Evolutionary conservation across 2,797 vertebrate genomes (phyloP).

Genomic region (Arnoldichthys spilopterus): DNA sequence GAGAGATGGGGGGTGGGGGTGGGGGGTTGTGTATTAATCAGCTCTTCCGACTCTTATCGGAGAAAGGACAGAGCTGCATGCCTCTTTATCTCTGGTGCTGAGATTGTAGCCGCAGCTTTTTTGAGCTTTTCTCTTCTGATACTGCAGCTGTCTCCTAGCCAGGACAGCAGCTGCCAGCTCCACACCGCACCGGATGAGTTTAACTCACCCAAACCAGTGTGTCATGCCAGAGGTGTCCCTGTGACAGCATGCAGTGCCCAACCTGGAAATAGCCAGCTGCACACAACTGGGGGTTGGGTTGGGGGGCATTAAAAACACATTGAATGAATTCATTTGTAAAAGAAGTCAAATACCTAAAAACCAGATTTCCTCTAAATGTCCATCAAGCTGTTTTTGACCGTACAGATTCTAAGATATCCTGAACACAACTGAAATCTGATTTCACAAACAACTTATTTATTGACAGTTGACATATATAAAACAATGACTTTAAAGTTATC

Average conservation of each 20-base stretch:
- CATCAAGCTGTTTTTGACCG: no score
- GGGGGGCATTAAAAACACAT: neutral
- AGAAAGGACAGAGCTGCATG: conserved; percentile 81
- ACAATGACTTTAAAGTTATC: neutral
- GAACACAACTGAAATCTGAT: no score
- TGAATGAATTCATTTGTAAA: neutral
- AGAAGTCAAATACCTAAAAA: neutral
- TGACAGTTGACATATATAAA: conserved; percentile 1
- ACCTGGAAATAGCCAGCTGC: conserved; percentile 22
- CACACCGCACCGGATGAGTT: conserved; percentile 43
- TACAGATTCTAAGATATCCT: no score
- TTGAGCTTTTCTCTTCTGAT: conserved; percentile 61
- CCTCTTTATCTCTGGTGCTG: conserved; percentile 81
- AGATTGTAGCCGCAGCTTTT: conserved; percentile 70
- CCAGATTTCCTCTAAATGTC: no score
- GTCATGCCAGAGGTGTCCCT: conserved; percentile 46
- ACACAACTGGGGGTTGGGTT: neutral
- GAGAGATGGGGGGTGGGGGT: conserved; percentile 37
- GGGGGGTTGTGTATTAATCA: conserved; percentile 77
- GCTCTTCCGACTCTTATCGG: conserved; percentile 89
- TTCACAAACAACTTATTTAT: neutral
- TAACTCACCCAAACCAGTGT: conserved; percentile 41
- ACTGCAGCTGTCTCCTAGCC: conserved; percentile 26
- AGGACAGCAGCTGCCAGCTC: conserved; percentile 33
- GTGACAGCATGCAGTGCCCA: conserved; percentile 48